phyloP scores from a whole-genome alignment of 2,797 vertebrate species.

The Rhynchonycteris naso region DNA sequence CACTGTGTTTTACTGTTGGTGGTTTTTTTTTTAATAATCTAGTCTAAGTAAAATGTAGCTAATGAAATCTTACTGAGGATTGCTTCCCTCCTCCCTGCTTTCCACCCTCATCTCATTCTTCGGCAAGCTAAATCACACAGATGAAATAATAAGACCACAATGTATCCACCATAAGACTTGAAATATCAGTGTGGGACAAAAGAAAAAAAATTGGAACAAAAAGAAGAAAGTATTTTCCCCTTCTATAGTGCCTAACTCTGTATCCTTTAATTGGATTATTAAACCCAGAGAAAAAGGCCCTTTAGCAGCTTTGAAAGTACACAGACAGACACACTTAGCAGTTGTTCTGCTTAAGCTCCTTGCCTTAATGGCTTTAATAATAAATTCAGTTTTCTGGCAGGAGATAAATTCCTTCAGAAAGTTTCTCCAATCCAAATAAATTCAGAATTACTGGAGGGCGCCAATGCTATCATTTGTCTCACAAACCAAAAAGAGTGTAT shows the following conservation, averaged over 20 bases:
- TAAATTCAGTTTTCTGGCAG: slow-evolving; percentile 66
- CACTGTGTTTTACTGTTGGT: too few species aligned
- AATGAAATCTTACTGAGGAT: background rate
- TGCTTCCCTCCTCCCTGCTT: background rate
- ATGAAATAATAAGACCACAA: background rate
- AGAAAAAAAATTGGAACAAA: slow-evolving; percentile 49
- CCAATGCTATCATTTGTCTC: slow-evolving; percentile 49
- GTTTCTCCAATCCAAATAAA: slow-evolving; percentile 64
- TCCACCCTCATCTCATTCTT: background rate
- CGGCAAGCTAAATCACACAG: background rate
- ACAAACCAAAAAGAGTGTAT: slow-evolving; percentile 2
- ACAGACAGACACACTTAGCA: slow-evolving; percentile 56
- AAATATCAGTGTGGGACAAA: slow-evolving; percentile 17
- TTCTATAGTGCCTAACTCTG: slow-evolving; percentile 30
- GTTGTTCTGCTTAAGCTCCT: slow-evolving; percentile 63
- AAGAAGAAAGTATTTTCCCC: slow-evolving; percentile 37
- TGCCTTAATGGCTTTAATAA: slow-evolving; percentile 66
- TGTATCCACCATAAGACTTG: background rate
- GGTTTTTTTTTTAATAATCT: background rate
- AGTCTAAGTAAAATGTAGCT: background rate
- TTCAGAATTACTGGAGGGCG: slow-evolving; percentile 20
- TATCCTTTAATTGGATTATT: slow-evolving; percentile 63
- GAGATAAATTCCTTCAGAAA: slow-evolving; percentile 68
- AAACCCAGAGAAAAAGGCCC: slow-evolving; percentile 63
- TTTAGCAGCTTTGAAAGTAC: slow-evolving; percentile 69